Conservation (phyloP, 1,140 invertebrate species). For the Dolichoris vasculosae region DNA sequence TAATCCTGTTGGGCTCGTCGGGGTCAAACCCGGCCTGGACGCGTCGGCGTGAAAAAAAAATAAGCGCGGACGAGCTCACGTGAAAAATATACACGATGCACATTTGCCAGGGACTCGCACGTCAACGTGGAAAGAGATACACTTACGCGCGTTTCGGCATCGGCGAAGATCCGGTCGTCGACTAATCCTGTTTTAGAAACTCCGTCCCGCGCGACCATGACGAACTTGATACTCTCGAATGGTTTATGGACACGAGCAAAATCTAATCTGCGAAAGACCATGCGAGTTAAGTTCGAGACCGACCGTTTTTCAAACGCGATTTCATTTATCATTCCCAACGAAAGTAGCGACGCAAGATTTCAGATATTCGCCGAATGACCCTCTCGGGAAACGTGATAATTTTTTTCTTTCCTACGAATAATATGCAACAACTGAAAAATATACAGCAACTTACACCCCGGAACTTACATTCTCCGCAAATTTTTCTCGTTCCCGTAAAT, state of each 20-base stretch:
- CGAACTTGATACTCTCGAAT: constrained; percentile 61
- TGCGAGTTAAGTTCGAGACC: neutral
- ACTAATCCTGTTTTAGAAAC: constrained; percentile 69
- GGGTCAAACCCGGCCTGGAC: constrained; percentile 30
- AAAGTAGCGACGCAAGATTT: neutral
- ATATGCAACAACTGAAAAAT: no score
- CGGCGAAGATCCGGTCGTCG: constrained; percentile 54
- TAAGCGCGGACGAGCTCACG: constrained; percentile 16
- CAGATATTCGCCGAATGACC: neutral
- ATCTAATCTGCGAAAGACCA: neutral
- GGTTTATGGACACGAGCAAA: constrained; percentile 14
- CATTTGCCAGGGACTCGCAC: constrained; percentile 53
- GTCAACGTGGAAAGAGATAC: neutral
- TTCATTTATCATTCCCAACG: neutral
- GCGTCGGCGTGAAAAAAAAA: constrained; percentile 43
- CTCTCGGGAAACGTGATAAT: neutral
- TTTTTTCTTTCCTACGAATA: neutral
- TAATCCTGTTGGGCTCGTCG: constrained; percentile 61
- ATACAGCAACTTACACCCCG: no score
- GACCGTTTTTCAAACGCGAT: neutral
- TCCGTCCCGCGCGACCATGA: constrained; percentile 65
- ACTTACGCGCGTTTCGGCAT: neutral
- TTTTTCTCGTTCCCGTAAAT: neutral
- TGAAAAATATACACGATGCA: constrained; percentile 61
- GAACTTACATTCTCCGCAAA: neutral